Evolutionary conservation across 2,797 vertebrate species (phyloP).

Genomic region (Rallus crepitans): DNA sequence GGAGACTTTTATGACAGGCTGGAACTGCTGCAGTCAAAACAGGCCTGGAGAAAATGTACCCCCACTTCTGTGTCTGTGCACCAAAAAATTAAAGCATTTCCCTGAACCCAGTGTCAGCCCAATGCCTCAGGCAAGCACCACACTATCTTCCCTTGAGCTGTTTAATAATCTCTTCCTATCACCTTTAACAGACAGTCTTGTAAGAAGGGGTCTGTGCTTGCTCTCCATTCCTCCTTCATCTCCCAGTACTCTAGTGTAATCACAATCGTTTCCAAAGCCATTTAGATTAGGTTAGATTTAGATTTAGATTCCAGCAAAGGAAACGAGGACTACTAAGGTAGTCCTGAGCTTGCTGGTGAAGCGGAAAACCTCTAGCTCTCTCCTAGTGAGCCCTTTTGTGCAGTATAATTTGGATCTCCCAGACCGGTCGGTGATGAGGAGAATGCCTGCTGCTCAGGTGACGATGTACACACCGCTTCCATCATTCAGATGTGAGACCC

Average conservation of each 20-base stretch:
- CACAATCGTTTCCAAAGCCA: background rate
- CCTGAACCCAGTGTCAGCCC: background rate
- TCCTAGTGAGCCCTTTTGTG: background rate
- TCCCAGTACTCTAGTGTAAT: background rate
- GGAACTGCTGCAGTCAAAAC: background rate
- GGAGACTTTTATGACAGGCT: background rate
- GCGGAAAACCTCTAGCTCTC: background rate
- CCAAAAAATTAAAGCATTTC: background rate
- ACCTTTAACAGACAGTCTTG: background rate
- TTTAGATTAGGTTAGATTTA: no score
- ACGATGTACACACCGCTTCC: background rate
- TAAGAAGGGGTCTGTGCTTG: background rate
- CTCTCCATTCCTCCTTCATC: background rate
- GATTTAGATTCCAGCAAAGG: no score
- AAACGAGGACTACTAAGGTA: background rate
- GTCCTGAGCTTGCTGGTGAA: background rate
- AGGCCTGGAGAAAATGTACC: background rate
- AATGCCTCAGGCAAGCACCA: background rate
- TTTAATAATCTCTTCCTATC: background rate
- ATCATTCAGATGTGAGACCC: background rate
- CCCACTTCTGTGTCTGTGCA: background rate
- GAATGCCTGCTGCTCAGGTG: no score
- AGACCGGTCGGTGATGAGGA: background rate
- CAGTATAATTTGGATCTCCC: background rate
- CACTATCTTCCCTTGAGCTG: background rate